Base-by-base conservation (phyloP, 2,113 vertebrate genomes). In the Eupsittula cactorum region DNA sequence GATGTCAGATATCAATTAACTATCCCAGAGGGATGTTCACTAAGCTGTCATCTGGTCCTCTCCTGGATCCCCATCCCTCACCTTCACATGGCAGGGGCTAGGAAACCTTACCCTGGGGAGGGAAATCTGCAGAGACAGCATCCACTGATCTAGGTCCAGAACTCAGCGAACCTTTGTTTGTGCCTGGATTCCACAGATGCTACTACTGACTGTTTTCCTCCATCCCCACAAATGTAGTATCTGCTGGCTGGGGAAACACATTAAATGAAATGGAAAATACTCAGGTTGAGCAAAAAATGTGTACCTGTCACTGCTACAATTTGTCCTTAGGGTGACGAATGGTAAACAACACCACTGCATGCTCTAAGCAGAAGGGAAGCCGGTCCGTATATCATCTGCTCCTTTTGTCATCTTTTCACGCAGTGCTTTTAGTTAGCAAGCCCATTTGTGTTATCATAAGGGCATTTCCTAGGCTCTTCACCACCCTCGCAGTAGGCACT, bases 1-100 rank as follows among this genome's bases (percentile, higher is more conserved):
- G 1, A 27, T 42, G 29, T 8, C 4, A 6, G 47, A 10, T 41
- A 39, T 5, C 1, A 0, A 41, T 29, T 55, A 82, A 39, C 17
- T 18, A 15, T 4, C 14, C 33, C 19, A 15, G 9, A 29, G 1
- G 7, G 49, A 42, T 49, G 41, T 15, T 63, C 41, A 5, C 7
- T 41, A 31, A 46, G 33, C 9, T 17, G 25, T 9, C 2, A 1
- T 25, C 37, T 6, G 11, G 25, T 68, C 60, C 39, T 21, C 62
- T 55, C 52, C 37, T 4, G 2, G 53, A 74, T 46, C 19, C n/a
- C 8, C 6, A 2, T 46, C 20, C 25, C 18, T 60, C 71, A 14
- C 12, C 28, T 75, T 71, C 50, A 67, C 42, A 39, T 17, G 50
- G 42, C 41, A 18, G 31, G 12, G 49, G 11, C 57, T 55, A 74